phyloP scores from a whole-genome alignment of 30 jellyfish, hydroid and myxozoan genomes.

The Pseudorhiza aurosa region DNA sequence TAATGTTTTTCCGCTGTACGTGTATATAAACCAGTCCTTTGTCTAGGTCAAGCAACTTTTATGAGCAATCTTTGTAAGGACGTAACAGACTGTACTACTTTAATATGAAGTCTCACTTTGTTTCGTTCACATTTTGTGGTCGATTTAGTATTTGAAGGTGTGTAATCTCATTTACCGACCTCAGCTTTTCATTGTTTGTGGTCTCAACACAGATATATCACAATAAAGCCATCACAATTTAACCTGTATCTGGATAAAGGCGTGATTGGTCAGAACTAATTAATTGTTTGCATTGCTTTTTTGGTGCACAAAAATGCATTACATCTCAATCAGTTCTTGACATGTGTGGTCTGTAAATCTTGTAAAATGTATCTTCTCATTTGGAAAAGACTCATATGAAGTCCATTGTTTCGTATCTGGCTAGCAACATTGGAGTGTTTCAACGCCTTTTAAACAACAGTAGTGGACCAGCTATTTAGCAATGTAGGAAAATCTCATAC shows the following conservation, averaged over 20 bases:
- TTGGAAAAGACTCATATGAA: conserved; percentile 1
- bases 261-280: conserved; percentile 15
- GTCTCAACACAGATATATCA: conserved; percentile 19
- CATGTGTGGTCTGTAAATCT: conserved; percentile 57
- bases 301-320: conserved; percentile 18
- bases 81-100: not conserved
- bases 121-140: conserved; percentile 47
- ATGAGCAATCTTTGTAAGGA: conserved; percentile 2
- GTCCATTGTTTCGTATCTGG: not conserved
- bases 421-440: not conserved
- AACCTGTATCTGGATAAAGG: not conserved
- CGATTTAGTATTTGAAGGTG: conserved; percentile 22
- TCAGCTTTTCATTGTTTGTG: conserved; percentile 12
- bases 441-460: too few species aligned
- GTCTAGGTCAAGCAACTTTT: conserved; percentile 41
- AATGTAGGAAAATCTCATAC: too few species aligned
- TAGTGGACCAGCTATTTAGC: too few species aligned
- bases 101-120: conserved; percentile 2
- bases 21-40: not conserved
- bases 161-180: conserved; percentile 52
- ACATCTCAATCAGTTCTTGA: conserved; percentile 1
- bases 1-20: too few species aligned
- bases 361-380: conserved; percentile 23
- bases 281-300: conserved; percentile 18
- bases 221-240: not conserved